Evolutionary conservation across 2,888 invertebrate species (phyloP).

Genomic region (Chesias legatella): DNA sequence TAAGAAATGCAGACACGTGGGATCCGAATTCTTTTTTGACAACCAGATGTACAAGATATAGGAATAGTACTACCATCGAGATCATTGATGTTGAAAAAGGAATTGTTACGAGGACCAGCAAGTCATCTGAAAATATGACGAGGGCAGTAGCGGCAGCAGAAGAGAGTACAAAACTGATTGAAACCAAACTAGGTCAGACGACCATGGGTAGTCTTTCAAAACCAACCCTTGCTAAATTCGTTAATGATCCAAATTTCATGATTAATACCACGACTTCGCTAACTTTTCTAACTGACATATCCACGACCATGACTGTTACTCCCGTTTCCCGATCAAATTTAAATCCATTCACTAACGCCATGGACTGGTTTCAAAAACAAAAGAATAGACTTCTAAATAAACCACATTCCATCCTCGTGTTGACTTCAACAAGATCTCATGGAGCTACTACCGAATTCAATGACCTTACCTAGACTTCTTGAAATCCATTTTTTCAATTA

Average conservation of each 20-base stretch:
- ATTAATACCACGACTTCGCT: not conserved
- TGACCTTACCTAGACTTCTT: conserved; percentile 45
- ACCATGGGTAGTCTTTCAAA: no score
- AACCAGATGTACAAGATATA: conserved; percentile 4
- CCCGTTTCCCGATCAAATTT: conserved; percentile 4
- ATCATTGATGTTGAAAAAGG: not conserved
- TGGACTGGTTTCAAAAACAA: conserved; percentile 53
- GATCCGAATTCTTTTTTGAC: not conserved
- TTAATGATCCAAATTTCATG: no score
- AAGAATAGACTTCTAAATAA: conserved; percentile 32
- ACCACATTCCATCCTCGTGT: conserved; percentile 28
- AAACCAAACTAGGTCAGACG: not conserved
- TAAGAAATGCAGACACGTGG: conserved; percentile 1
- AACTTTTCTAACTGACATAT: not conserved
- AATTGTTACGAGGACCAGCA: no score
- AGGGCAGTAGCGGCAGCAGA: no score
- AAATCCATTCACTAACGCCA: conserved; percentile 33
- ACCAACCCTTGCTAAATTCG: no score
- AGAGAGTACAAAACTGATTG: not conserved
- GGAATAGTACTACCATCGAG: not conserved
- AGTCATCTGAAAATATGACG: no score
- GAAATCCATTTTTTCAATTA: no score
- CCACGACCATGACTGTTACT: not conserved
- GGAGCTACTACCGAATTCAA: conserved; percentile 31
- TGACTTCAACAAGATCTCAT: conserved; percentile 28